Conservation (phyloP, 2,888 invertebrate genomes). For the Chloroclystis v-ata region DNA sequence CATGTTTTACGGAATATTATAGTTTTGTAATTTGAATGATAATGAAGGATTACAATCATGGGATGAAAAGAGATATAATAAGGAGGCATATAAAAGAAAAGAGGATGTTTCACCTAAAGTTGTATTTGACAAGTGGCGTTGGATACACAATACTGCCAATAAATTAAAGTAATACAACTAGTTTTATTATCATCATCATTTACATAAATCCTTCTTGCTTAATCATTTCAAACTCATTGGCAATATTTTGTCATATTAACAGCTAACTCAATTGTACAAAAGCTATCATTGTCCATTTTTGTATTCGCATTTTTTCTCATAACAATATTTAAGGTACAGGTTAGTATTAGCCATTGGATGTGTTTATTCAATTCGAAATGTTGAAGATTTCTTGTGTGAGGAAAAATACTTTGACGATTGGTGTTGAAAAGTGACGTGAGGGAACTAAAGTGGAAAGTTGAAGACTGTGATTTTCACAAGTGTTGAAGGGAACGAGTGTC, state of each 20-base stretch:
- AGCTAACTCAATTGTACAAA: slow-evolving; percentile 1
- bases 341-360: slow-evolving; percentile 9
- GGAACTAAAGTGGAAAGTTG: slow-evolving; percentile 10
- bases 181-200: slow-evolving; percentile 2
- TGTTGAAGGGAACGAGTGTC: slow-evolving; percentile 10
- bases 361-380: slow-evolving; percentile 13
- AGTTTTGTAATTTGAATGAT: too few species aligned
- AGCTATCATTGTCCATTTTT: not conserved
- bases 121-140: slow-evolving; percentile 5
- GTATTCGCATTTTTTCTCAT: slow-evolving; percentile 5
- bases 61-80: too few species aligned
- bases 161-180: slow-evolving; percentile 8
- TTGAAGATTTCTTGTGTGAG: slow-evolving; percentile 4
- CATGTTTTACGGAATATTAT: too few species aligned
- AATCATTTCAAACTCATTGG: not conserved
- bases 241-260: slow-evolving; percentile 12
- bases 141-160: slow-evolving; percentile 16
- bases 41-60: too few species aligned
- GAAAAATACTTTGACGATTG: slow-evolving; percentile 8
- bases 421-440: slow-evolving; percentile 7
- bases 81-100: not conserved
- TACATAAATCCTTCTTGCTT: not conserved
- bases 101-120: not conserved
- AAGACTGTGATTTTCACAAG: slow-evolving; percentile 13
- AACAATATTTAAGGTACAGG: slow-evolving; percentile 8